Evolutionary conservation across 2,797 vertebrate species (phyloP).

Genomic region (Sebastes umbrosus): DNA sequence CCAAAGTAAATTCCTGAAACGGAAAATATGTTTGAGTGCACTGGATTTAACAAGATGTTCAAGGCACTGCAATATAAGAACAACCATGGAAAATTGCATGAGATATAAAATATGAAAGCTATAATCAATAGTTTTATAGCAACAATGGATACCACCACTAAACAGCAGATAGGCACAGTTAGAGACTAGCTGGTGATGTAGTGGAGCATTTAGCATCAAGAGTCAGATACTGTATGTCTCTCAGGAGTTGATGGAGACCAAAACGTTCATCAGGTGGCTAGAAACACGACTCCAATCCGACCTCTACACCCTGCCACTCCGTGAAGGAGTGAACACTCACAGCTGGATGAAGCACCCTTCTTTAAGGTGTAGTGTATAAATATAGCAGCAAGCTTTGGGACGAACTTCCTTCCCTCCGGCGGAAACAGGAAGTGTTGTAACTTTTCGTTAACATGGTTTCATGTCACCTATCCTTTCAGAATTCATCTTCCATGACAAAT

Average conservation of each 20-base stretch:
- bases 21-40: constrained; percentile 3
- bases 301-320: too few species aligned
- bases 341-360: not conserved
- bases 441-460: not conserved
- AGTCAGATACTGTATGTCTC: not conserved
- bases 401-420: too few species aligned
- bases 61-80: not conserved
- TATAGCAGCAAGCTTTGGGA: too few species aligned
- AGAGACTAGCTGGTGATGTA: not conserved
- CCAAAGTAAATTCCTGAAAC: constrained; percentile 18
- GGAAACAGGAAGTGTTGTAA: not conserved
- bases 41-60: not conserved
- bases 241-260: not conserved
- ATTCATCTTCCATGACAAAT: too few species aligned
- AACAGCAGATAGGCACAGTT: not conserved
- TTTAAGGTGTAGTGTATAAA: not conserved
- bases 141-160: not conserved
- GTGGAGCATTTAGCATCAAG: not conserved
- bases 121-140: not conserved
- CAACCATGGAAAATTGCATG: not conserved
- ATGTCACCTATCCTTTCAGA: not conserved
- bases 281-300: not conserved
- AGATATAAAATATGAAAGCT: not conserved
- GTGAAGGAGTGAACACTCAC: too few species aligned
- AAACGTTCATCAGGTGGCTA: not conserved